Evolutionary conservation across 2,113 vertebrate species (phyloP), one percentile per base, ranked within the genome.

Genomic region (Amblyopsis rosae): DNA sequence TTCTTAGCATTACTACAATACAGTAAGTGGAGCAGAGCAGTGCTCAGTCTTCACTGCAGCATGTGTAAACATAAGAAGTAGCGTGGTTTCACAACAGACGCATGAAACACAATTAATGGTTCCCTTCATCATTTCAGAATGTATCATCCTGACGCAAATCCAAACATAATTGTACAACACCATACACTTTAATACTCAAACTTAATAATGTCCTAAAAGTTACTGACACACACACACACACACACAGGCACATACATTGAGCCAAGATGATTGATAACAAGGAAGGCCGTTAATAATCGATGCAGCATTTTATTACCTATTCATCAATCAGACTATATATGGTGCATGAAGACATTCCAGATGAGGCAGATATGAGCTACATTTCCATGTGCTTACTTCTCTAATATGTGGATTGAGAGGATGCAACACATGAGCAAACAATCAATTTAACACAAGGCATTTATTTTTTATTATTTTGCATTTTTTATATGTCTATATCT

Each of bases 211-310:
- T 75, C 4, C 45, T 68, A 47, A 63, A 11, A 10, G 59, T 69
- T 10, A 51, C 3, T 1, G 33, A 68, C 17, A 49, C 16, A 51
- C 57, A 72, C 35, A 15, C 53, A 60, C 48, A 53, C 47, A 59
- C 57, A 69, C 19, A 35, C 59, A 62, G n/a, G 50, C 10, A 9
- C 16, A 10, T 48, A 51, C 57, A 72, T 17, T 13, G 32, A 16
- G 45, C 49, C 1, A 45, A 33, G n/a, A 45, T 72, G 70, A 79
- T 86, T 86, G 73, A 85, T 85, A 80, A 82, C 66, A 69, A 77
- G 59, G 63, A 13, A 69, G 32, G 6, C 8, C 46, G 13, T 87
- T 75, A 75, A 85, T 88, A 84, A 86, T 76, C 74, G 72, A 88
- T 85, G 72, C 69, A 59, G 47, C 60, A 47, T 79, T 82, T 73